A percentile compares a stretch with the other conserved stretches of the same genome.
Evolutionary conservation across 2,888 invertebrate genomes (phyloP).

Genomic region (Drosophila sordidula): DNA sequence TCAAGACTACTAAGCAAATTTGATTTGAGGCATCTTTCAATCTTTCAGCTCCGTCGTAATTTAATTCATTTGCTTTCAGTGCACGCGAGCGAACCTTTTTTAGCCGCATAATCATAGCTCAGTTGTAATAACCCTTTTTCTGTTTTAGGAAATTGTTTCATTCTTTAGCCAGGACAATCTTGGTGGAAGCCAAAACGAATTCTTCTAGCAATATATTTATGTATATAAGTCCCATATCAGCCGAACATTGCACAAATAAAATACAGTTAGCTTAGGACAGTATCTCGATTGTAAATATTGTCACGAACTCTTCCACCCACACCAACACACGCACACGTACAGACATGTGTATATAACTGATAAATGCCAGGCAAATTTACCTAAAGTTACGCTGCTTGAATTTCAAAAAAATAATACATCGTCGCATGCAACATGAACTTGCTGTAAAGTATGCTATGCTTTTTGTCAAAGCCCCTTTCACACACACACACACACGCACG

Average conservation of each 20-base stretch:
- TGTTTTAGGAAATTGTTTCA: slow-evolving; percentile 39
- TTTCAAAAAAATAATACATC: slow-evolving; percentile 47
- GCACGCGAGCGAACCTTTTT: slow-evolving; percentile 32
- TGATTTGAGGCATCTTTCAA: slow-evolving; percentile 14
- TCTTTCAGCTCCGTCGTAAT: slow-evolving; percentile 4
- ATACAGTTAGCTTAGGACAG: slow-evolving; percentile 66
- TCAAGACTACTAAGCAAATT: slow-evolving; percentile 4
- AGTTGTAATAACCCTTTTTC: slow-evolving; percentile 50
- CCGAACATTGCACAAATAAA: slow-evolving; percentile 61
- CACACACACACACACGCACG: not conserved
- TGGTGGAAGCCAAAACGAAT: slow-evolving; percentile 36
- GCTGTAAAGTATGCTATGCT: slow-evolving; percentile 57
- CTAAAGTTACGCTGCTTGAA: slow-evolving; percentile 65
- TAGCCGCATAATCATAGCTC: slow-evolving; percentile 46
- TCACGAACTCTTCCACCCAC: slow-evolving; percentile 49
- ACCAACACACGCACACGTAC: slow-evolving; percentile 1
- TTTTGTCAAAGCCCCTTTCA: slow-evolving; percentile 58
- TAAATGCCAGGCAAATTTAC: slow-evolving; percentile 55
- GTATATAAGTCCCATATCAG: slow-evolving; percentile 35
- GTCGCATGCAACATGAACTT: slow-evolving; percentile 43
- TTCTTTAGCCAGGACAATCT: slow-evolving; percentile 1
- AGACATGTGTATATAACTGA: slow-evolving; percentile 6
- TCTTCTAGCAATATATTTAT: slow-evolving; percentile 25
- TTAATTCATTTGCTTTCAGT: slow-evolving; percentile 48
- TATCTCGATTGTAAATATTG: slow-evolving; percentile 68